These are phyloP conservation scores for Euura lappo DNA, from an alignment of 1,140 invertebrate species.

Conservation along the genomic window DNA sequence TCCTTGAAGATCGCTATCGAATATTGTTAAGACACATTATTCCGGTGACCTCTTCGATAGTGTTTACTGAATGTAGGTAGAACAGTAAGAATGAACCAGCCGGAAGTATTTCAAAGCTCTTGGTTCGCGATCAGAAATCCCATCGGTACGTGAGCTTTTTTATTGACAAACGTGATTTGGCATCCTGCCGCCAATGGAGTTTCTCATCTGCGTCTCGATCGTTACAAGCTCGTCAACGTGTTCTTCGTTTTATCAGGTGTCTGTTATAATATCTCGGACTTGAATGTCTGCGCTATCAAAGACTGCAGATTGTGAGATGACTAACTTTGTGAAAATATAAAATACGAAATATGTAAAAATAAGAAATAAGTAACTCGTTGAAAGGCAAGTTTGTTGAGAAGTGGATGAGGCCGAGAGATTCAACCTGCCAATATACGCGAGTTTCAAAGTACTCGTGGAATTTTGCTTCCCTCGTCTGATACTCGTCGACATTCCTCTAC, in stretches of 20 bases:
- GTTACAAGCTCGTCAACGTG: not conserved
- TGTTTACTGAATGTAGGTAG: no score
- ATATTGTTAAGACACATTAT: no score
- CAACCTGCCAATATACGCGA: not conserved
- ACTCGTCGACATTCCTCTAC: not conserved
- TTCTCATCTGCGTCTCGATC: not conserved
- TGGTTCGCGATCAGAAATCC: not conserved
- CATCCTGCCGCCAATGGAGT: not conserved
- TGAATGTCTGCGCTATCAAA: not conserved
- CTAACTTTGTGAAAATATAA: not conserved
- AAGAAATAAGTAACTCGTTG: not conserved
- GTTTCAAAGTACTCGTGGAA: constrained; percentile 2
- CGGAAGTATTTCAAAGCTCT: not conserved
- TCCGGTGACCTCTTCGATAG: not conserved
- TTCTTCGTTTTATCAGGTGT: not conserved
- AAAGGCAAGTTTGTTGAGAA: not conserved
- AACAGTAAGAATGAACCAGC: not conserved
- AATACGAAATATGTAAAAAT: not conserved
- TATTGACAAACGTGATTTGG: constrained; percentile 4
- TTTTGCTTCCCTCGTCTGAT: not conserved
- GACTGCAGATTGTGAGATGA: not conserved
- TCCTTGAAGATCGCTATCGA: no score
- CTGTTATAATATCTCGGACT: not conserved
- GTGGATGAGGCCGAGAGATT: not conserved
- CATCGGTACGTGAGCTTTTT: not conserved